Evolutionary conservation across 1,140 invertebrate species (phyloP), one percentile per base, ranked within the genome.

Genomic region (Musca vetustissima): DNA sequence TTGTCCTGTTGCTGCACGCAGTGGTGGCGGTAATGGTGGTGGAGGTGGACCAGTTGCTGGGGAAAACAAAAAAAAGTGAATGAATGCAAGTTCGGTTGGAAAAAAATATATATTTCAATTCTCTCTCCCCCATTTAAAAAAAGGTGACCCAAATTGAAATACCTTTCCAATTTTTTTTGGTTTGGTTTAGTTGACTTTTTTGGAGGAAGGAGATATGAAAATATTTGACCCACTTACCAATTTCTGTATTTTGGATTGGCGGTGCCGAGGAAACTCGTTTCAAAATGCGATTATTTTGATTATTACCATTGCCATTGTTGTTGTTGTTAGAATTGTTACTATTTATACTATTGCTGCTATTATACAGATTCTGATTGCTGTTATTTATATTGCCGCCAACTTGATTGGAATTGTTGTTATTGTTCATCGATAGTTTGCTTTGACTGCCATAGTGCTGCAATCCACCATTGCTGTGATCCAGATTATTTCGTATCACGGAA

Each of bases 1-100:
- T 57, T 28, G 24, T 2, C 25, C 25, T 13, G 22, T 71, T 71
- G 84, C 75, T 70, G 83, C 81, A 71, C 83, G 78, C 28, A 85
- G 73, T 3, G 85, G 85, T 1, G 87, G 86, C 2, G 87, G 88
- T 32, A 89, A 87, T 0, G 89, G 89, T 0, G 89, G 88, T 1
- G 89, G 87, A 1, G 87, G 88, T 8, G 87, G 85, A 0, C 87
- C 80, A 69, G 73, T 79, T 0, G 70, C 79, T 81, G 24, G n/a
- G 7, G n/a, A 6, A 64, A 66, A 61, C 17, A 47, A 64, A 70
- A 15, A 67, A 52, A 55, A 52, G 17, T 52, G n/a, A 19, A 2
- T n/a, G 17, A 49, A 1, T 49, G 0, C n/a, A n/a, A n/a, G n/a
- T n/a, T n/a, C n/a, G n/a, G n/a, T n/a, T n/a, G 1, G 6, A 4